Percentiles rank a stretch among this genome's conserved stretches.
Evolutionary conservation across 1,140 invertebrate species (phyloP).

Genomic region (Steinernema khuongi): DNA sequence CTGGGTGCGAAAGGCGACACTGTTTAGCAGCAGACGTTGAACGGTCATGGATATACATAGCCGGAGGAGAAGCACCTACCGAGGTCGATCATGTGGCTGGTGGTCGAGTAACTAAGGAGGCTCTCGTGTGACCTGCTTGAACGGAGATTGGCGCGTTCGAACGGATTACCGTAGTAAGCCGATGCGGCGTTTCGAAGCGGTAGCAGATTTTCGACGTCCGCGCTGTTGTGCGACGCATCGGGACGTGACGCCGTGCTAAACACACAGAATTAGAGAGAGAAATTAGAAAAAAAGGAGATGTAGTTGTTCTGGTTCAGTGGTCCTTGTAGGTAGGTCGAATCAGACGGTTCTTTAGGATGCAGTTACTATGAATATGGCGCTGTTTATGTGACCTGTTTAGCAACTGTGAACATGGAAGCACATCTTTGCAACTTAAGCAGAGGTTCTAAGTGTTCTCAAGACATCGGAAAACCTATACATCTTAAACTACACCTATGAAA

Average conservation of each 20-base stretch:
- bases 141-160: constrained; percentile 22
- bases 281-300: not conserved
- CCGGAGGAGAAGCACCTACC: constrained; percentile 18
- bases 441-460: no score
- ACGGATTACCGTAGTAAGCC: constrained; percentile 20
- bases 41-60: not conserved
- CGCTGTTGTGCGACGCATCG: constrained; percentile 23
- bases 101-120: constrained; percentile 33
- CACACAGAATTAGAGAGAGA: not conserved
- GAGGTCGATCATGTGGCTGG: constrained; percentile 45
- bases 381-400: no score
- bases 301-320: not conserved
- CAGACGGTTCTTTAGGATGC: no score
- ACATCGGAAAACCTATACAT: no score
- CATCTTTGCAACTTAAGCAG: no score
- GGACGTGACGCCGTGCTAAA: not conserved
- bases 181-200: constrained; percentile 19
- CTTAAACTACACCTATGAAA: not conserved
- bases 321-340: not conserved
- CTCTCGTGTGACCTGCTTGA: constrained; percentile 41
- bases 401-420: no score
- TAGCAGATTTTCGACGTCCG: constrained; percentile 19
- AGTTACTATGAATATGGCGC: no score
- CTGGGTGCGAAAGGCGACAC: not conserved
- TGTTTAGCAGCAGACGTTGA: not conserved